These are phyloP conservation scores for Lutraria rhynchaena DNA, from an alignment of 1,140 invertebrate species.

Conservation along the genomic window DNA sequence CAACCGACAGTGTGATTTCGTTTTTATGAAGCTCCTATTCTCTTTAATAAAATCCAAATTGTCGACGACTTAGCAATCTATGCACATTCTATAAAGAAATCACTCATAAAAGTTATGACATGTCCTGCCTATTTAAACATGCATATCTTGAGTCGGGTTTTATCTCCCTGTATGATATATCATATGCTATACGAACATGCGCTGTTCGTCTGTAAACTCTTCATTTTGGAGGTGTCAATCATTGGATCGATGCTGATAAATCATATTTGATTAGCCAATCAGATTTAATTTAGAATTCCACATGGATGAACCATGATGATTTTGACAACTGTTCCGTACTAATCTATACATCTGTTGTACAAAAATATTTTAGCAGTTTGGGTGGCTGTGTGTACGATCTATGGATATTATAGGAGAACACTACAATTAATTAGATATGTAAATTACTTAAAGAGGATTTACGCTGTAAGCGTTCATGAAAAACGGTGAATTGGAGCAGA, in stretches of 20 bases:
- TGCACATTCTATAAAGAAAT: background rate
- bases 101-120: constrained; percentile 23
- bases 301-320: constrained; percentile 26
- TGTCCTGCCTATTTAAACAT: constrained; percentile 48
- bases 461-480: no score
- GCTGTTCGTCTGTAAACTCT: constrained; percentile 17
- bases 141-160: constrained; percentile 31
- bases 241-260: constrained; percentile 43
- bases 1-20: no score
- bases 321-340: constrained; percentile 45
- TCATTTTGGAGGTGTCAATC: constrained; percentile 56
- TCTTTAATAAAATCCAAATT: no score
- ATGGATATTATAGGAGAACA: constrained; percentile 10
- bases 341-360: constrained; percentile 29
- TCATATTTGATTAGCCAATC: constrained; percentile 56
- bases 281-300: constrained; percentile 47
- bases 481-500: no score
- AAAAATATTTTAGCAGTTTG: constrained; percentile 21
- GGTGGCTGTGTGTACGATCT: constrained; percentile 4
- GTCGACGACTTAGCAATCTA: no score
- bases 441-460: background rate
- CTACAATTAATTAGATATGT: constrained; percentile 46
- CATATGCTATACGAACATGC: constrained; percentile 15
- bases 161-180: constrained; percentile 35
- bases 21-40: no score